Evolutionary conservation across 2,113 vertebrate species (phyloP).

Genomic region (Phalacrocorax aristotelis): DNA sequence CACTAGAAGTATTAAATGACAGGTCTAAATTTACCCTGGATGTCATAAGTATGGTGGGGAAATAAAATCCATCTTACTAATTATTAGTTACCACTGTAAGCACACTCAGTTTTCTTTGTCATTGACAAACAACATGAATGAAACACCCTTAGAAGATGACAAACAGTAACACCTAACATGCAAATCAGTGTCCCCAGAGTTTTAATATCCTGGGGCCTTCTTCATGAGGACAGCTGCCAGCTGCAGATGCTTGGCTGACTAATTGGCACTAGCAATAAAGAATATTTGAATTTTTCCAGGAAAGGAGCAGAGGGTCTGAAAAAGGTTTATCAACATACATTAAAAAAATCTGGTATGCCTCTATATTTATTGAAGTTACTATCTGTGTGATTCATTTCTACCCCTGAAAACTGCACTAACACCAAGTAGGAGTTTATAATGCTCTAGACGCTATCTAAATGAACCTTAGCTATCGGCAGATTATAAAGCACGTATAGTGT

Average conservation of each 20-base stretch:
- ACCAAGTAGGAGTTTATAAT: not conserved
- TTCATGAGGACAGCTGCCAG: conserved; percentile 15
- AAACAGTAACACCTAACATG: not conserved
- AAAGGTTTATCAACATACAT: not conserved
- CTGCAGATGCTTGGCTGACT: not conserved
- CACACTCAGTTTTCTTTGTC: not conserved
- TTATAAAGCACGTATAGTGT: not conserved
- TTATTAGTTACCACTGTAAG: not conserved
- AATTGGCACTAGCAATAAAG: not conserved
- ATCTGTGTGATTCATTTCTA: not conserved
- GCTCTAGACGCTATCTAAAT: not conserved
- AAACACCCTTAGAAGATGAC: conserved; percentile 11
- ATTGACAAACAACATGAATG: not conserved
- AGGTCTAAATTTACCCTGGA: not conserved
- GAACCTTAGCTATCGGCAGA: not conserved
- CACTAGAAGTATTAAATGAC: not conserved
- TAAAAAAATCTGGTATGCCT: not conserved
- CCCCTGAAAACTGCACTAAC: not conserved
- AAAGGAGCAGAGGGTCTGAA: not conserved
- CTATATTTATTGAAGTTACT: not conserved
- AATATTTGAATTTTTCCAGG: not conserved
- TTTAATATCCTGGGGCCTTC: not conserved
- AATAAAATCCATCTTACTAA: not conserved
- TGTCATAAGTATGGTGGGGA: not conserved
- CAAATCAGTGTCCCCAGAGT: not conserved